These are phyloP conservation scores for Latrodectus elegans DNA, from an alignment of 2,888 invertebrate genomes.

Conservation along the genomic window DNA sequence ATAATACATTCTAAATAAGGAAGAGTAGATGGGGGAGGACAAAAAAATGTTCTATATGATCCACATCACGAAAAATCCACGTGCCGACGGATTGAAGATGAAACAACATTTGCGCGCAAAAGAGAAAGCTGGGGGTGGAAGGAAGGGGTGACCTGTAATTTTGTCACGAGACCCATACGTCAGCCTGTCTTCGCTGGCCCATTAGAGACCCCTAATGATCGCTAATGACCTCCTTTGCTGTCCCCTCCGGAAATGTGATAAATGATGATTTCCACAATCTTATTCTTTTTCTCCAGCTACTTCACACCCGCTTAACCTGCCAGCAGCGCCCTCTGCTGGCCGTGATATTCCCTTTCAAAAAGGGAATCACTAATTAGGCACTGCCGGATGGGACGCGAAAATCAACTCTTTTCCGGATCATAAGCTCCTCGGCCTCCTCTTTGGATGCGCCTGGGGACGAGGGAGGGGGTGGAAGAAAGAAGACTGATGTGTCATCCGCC, in stretches of 20 bases:
- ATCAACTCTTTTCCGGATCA: constrained; percentile 55
- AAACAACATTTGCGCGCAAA: background rate
- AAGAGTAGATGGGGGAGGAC: background rate
- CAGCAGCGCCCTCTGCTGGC: background rate
- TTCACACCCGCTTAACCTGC: constrained; percentile 67
- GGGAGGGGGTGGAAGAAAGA: background rate
- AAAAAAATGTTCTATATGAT: constrained; percentile 14
- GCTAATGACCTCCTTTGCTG: constrained; percentile 65
- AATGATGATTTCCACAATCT: constrained; percentile 69
- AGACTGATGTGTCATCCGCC: background rate
- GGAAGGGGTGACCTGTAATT: constrained; percentile 54
- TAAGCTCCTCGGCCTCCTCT: constrained; percentile 20
- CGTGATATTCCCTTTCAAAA: constrained; percentile 45
- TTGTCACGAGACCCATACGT: constrained; percentile 65
- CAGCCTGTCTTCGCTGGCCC: constrained; percentile 67
- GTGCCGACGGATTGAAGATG: constrained; percentile 7
- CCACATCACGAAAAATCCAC: constrained; percentile 15
- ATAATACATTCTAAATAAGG: no score
- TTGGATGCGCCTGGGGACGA: constrained; percentile 9
- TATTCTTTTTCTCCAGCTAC: constrained; percentile 41
- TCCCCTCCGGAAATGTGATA: constrained; percentile 59
- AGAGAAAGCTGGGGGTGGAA: background rate
- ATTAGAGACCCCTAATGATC: constrained; percentile 67
- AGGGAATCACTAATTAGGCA: constrained; percentile 56
- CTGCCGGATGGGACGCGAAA: constrained; percentile 30